phyloP scores from a whole-genome alignment of 2,888 invertebrate species.

The Dryococelus australis region DNA sequence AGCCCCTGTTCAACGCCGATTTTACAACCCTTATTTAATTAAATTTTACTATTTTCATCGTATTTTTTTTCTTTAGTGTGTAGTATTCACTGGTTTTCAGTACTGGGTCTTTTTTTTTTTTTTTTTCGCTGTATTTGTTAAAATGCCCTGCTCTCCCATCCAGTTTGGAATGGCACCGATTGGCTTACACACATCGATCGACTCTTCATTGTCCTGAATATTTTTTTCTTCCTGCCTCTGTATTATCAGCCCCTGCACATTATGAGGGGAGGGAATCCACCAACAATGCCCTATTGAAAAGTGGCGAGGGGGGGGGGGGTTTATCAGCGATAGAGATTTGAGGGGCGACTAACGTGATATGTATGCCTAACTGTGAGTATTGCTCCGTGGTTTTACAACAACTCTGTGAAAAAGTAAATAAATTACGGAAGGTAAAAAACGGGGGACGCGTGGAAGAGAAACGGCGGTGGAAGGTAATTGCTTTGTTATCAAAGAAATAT shows the following conservation, averaged over 20 bases:
- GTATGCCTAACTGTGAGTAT: not conserved
- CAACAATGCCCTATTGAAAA: not conserved
- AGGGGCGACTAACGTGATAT: not conserved
- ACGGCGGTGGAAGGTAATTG: not conserved
- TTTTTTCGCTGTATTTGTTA: not conserved
- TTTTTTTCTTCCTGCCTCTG: not conserved
- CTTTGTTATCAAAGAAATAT: not conserved
- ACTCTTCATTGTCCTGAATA: not conserved
- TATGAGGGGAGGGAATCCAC: not conserved
- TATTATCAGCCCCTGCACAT: not conserved
- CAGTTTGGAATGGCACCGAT: constrained; percentile 1
- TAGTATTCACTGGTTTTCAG: not conserved
- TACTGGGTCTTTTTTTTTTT: not conserved
- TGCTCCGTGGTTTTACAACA: not conserved
- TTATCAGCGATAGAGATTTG: not conserved
- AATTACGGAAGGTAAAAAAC: not conserved
- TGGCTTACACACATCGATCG: constrained; percentile 9
- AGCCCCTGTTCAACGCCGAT: not conserved
- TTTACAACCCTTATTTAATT: not conserved
- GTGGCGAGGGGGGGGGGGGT: not conserved
- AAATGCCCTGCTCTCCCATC: not conserved
- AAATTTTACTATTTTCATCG: not conserved
- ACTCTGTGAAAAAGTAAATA: not conserved
- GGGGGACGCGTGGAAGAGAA: not conserved
- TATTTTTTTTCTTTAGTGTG: not conserved